Evolutionary conservation across 2,888 invertebrate genomes (phyloP).

Genomic region (Limulus polyphemus): DNA sequence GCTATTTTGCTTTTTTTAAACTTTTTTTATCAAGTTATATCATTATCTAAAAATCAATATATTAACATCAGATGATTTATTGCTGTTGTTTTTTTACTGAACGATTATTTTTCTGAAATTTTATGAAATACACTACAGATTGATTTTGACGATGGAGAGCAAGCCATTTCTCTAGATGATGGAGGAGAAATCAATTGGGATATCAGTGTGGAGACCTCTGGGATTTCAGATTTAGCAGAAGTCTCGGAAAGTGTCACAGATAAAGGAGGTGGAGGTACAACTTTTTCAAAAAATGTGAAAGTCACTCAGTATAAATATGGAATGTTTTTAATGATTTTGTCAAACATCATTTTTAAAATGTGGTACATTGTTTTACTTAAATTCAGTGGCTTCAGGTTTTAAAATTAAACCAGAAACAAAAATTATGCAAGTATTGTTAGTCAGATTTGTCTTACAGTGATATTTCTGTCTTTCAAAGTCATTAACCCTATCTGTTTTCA

Average conservation of each 20-base stretch:
- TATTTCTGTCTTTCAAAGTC: too few relatives aligned
- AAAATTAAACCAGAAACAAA: too few relatives aligned
- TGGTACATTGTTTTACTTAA: neutral
- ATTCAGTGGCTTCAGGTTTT: too few relatives aligned
- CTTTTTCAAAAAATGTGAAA: slow-evolving; percentile 3
- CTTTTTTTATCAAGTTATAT: neutral
- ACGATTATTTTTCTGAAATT: slow-evolving; percentile 1
- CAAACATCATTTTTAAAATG: too few relatives aligned
- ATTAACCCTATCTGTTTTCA: too few relatives aligned
- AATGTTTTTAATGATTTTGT: too few relatives aligned
- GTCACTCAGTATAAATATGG: neutral
- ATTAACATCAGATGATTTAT: neutral
- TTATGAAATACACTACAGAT: slow-evolving; percentile 7
- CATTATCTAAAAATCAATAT: neutral
- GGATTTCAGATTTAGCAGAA: neutral
- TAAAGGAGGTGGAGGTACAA: neutral
- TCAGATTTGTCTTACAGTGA: too few relatives aligned
- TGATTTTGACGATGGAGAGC: slow-evolving; percentile 14
- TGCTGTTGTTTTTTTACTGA: neutral
- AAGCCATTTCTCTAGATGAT: neutral
- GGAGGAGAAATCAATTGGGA: slow-evolving; percentile 25
- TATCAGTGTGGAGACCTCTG: slow-evolving; percentile 14
- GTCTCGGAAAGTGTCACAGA: neutral
- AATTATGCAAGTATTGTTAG: too few relatives aligned
- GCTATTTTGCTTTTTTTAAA: neutral